Evolutionary conservation across 1,140 invertebrate species (phyloP), one percentile per base, ranked within the genome.

Genomic region (Halictus rubicundus): DNA sequence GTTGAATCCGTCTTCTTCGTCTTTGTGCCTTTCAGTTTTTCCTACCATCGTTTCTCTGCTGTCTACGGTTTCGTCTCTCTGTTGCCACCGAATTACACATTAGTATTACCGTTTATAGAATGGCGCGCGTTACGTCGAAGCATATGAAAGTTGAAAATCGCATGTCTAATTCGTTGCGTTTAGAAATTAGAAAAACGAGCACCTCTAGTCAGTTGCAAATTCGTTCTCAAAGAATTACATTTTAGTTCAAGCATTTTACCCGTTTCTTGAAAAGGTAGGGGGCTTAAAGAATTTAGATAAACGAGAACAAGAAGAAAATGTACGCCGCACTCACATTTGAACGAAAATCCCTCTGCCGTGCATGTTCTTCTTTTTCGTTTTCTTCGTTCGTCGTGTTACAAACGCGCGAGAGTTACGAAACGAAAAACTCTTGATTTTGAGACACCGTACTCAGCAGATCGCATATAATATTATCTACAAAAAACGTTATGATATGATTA

Each of bases 401-500:
- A n/a, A 25, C 64, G 61, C 59, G 39, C 42, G 57, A 60, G 19
- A 39, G 27, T 39, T 25, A 32, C 63, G 66, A 80, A 80, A 89
- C 87, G 85, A 87, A 86, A 82, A 83, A 81, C 87, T 80, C 80
- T 83, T 14, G 39, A 80, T 87, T 74, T 84, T 68, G 49, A 57
- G 85, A 81, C 81, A 64, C 70, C 79, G 49, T 70, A 68, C 66
- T 83, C 80, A 81, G 84, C 68, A 82, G 23, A 78, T 89, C 87
- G 88, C 88, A 85, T 86, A 68, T 64, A 80, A 75, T 85, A 73
- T 84, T 87, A 90, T 86, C 80, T 89, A 89, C 83, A 87, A 87
- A 87, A 87, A 85, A 89, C 64, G 25, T 76, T 80, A 88, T 90
- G 87, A 89, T 88, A 88, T 88, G 87, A 68, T 89, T 88, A 88